phyloP scores from a whole-genome alignment of 2,113 vertebrate genomes.

The Sinosuthora webbiana region DNA sequence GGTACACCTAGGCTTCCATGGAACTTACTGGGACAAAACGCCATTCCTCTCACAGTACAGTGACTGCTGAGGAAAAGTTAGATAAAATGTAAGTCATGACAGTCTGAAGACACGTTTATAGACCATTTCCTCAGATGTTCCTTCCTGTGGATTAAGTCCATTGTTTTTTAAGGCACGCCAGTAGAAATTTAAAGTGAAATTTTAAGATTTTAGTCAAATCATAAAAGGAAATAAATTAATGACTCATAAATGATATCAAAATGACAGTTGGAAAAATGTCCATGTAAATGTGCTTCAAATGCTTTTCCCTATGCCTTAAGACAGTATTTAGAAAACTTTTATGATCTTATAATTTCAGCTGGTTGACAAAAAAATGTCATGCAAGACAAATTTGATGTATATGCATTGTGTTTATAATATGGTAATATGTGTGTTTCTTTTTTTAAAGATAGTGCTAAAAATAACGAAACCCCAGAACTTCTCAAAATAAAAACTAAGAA shows the following conservation, averaged over 20 bases:
- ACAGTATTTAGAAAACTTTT: background rate
- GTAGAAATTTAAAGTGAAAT: background rate
- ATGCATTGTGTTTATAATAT: background rate
- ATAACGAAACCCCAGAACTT: background rate
- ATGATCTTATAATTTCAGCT: background rate
- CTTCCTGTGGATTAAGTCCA: background rate
- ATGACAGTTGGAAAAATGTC: background rate
- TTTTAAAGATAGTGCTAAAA: background rate
- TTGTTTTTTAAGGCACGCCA: background rate
- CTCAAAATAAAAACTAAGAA: background rate
- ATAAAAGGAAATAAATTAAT: background rate
- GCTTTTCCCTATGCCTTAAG: background rate
- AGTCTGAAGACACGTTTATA: background rate
- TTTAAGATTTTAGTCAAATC: background rate
- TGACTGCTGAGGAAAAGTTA: background rate
- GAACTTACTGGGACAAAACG: background rate
- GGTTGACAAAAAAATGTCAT: background rate
- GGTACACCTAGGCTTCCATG: background rate
- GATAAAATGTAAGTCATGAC: too few species aligned
- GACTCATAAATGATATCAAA: background rate
- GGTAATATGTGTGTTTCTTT: background rate
- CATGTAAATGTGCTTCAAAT: background rate
- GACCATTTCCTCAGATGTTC: background rate
- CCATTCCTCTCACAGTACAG: background rate
- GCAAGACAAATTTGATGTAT: background rate